Evolutionary conservation across 2,113 vertebrate genomes (phyloP).

Genomic region (Corythaixoides concolor): DNA sequence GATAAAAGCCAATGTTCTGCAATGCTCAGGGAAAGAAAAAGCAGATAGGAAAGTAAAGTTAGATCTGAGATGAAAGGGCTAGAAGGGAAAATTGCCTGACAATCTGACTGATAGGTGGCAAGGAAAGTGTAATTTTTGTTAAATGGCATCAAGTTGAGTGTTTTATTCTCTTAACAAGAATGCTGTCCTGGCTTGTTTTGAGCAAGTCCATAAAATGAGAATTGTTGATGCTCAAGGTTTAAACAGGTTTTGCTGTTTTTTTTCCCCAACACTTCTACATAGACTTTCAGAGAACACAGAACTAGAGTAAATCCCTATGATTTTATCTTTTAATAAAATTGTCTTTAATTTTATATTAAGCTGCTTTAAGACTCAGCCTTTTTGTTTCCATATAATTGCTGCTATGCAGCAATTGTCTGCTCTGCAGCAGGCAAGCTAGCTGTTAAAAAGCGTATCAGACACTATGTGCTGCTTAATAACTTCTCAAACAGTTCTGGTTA

Average conservation of each 20-base stretch:
- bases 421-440: neutral
- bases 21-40: neutral
- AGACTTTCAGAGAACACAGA: neutral
- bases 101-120: neutral
- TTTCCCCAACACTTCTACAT: neutral
- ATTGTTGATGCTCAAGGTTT: neutral
- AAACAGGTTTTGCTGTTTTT: neutral
- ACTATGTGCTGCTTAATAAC: neutral
- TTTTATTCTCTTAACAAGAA: neutral
- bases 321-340: conserved; percentile 19
- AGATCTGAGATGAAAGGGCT: fast-evolving
- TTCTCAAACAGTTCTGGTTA: neutral
- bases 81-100: neutral
- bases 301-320: neutral
- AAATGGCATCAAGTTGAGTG: neutral
- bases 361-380: conserved; percentile 24
- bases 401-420: neutral
- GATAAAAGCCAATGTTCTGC: neutral
- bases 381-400: conserved; percentile 46
- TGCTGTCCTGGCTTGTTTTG: neutral
- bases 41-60: neutral
- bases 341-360: neutral
- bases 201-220: neutral
- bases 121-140: neutral
- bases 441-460: conserved; percentile 20